Conservation (phyloP, 2,888 invertebrate species). For the Eretmocerus hayati region DNA sequence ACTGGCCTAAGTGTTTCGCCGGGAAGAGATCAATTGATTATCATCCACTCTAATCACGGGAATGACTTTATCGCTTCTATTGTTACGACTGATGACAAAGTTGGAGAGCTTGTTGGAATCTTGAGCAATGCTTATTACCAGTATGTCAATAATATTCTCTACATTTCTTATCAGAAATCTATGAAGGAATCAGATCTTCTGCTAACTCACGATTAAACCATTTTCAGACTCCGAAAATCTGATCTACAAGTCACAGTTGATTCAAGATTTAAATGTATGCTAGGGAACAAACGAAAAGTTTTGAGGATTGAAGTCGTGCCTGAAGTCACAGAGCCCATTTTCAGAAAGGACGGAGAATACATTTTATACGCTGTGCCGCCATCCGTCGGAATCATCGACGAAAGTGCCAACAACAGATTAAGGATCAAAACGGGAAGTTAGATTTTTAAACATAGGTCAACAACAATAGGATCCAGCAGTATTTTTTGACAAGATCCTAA, state of each 20-base stretch:
- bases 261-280: slow-evolving; percentile 67
- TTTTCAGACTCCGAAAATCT: slow-evolving; percentile 58
- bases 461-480: slow-evolving; percentile 1
- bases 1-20: slow-evolving; percentile 81
- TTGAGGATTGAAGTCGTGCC: slow-evolving; percentile 56
- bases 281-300: slow-evolving; percentile 70
- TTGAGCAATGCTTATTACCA: slow-evolving; percentile 67
- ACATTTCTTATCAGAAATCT: slow-evolving; percentile 13
- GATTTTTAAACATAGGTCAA: too few relatives aligned
- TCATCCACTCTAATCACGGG: slow-evolving; percentile 77
- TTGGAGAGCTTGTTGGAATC: slow-evolving; percentile 82
- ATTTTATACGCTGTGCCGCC: slow-evolving; percentile 52
- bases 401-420: slow-evolving; percentile 41
- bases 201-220: slow-evolving; percentile 1
- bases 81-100: slow-evolving; percentile 60
- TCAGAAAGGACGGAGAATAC: slow-evolving; percentile 49
- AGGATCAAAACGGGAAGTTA: slow-evolving; percentile 49
- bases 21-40: slow-evolving; percentile 78
- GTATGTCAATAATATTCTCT: slow-evolving; percentile 55
- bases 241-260: slow-evolving; percentile 71
- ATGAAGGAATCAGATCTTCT: too few relatives aligned
- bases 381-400: slow-evolving; percentile 47
- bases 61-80: slow-evolving; percentile 88
- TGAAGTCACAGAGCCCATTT: slow-evolving; percentile 49
- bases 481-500: slow-evolving; percentile 7